phyloP scores from a whole-genome alignment of 2,797 vertebrate species.

The Threskiornis aethiopicus region DNA sequence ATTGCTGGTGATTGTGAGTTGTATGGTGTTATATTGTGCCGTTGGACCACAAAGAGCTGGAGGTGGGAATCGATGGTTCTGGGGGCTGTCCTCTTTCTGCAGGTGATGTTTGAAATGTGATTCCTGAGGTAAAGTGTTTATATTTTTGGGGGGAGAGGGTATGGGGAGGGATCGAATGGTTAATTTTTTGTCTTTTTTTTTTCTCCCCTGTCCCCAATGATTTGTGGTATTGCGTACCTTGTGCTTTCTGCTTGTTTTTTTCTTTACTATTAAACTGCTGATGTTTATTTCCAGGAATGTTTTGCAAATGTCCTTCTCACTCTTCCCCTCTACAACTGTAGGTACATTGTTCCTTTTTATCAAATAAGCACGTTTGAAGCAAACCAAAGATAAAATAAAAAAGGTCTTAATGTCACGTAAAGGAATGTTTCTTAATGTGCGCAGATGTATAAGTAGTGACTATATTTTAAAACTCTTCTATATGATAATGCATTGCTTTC shows the following conservation, averaged over 20 bases:
- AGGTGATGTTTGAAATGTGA: slow-evolving; percentile 78
- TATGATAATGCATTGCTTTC: slow-evolving; percentile 74
- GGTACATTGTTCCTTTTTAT: slow-evolving; percentile 90
- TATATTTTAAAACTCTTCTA: slow-evolving; percentile 53
- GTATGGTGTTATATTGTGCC: slow-evolving; percentile 58
- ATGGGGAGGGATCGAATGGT: slow-evolving; percentile 62
- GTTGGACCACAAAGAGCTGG: slow-evolving; percentile 67
- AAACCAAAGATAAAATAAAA: slow-evolving; percentile 68
- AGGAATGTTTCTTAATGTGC: slow-evolving; percentile 72
- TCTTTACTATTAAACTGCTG: slow-evolving; percentile 84
- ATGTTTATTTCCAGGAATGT: slow-evolving; percentile 92
- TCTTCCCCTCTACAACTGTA: slow-evolving; percentile 91
- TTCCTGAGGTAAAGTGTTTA: slow-evolving; percentile 80
- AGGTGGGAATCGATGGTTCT: slow-evolving; percentile 66
- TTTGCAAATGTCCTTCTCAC: slow-evolving; percentile 87
- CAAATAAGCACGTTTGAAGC: slow-evolving; percentile 85
- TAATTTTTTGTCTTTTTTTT: neutral
- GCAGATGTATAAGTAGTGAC: slow-evolving; percentile 70
- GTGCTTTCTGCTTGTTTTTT: slow-evolving; percentile 74
- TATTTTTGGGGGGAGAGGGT: slow-evolving; percentile 58
- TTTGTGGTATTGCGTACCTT: slow-evolving; percentile 57
- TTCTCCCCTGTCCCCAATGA: neutral
- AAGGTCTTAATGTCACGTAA: slow-evolving; percentile 77
- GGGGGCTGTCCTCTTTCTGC: slow-evolving; percentile 71
- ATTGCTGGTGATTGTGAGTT: slow-evolving; percentile 71